Evolutionary conservation across 1,140 invertebrate genomes (phyloP).

Genomic region (Megathymus violae): DNA sequence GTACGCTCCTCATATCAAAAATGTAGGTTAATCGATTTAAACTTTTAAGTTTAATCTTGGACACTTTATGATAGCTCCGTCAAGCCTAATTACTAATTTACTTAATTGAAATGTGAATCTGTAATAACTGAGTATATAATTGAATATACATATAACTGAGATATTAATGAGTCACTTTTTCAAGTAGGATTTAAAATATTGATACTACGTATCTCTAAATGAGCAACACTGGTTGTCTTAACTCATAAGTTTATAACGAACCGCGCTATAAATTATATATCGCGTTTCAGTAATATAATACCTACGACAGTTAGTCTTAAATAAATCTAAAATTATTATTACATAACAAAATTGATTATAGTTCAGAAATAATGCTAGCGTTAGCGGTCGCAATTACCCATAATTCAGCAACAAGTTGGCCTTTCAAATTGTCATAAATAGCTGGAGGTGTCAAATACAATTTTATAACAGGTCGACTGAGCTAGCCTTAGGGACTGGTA

Average conservation of each 20-base stretch:
- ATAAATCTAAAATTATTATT: constrained; percentile 46
- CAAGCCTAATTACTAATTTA: background rate
- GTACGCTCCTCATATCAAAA: background rate
- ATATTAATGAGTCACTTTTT: too few species aligned
- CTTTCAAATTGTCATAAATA: constrained; percentile 64
- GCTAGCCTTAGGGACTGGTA: constrained; percentile 31
- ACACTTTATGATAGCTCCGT: background rate
- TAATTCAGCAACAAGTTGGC: constrained; percentile 57
- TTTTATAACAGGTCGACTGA: constrained; percentile 54
- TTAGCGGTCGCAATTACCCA: constrained; percentile 55
- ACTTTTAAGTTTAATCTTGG: constrained; percentile 2
- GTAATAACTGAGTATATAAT: too few species aligned
- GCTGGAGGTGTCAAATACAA: constrained; percentile 57
- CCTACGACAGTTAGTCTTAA: constrained; percentile 39
- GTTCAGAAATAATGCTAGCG: constrained; percentile 51
- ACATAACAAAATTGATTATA: constrained; percentile 55
- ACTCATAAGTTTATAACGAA: constrained; percentile 26
- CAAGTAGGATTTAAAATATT: background rate
- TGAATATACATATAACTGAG: too few species aligned
- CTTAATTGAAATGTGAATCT: too few species aligned
- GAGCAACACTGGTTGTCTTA: constrained; percentile 1
- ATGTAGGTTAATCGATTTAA: background rate
- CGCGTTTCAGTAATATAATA: constrained; percentile 39
- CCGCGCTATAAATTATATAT: constrained; percentile 30
- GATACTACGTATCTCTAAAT: background rate